phyloP scores from a whole-genome alignment of 1,140 invertebrate genomes.

The Frieseomelitta varia region DNA sequence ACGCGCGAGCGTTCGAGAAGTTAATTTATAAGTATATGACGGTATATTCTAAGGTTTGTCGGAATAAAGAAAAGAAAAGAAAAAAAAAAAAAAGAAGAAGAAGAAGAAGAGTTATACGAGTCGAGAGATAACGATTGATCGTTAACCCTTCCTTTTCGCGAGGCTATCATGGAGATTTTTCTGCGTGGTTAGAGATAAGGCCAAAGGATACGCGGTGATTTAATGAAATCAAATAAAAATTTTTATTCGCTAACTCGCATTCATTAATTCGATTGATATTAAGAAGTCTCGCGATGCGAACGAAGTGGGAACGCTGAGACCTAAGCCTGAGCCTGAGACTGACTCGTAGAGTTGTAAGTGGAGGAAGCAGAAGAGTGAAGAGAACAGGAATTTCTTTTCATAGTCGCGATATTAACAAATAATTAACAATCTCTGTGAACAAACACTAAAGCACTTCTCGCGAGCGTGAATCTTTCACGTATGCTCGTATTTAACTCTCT shows the following conservation, averaged over 20 bases:
- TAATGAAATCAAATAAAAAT: background rate
- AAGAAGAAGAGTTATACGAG: background rate
- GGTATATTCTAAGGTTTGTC: conserved; percentile 55
- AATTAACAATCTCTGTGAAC: too few species aligned
- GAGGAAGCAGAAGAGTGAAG: too few species aligned
- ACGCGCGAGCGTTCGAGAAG: conserved; percentile 21
- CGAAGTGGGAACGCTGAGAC: background rate
- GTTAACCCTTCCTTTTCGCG: background rate
- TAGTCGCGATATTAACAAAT: too few species aligned
- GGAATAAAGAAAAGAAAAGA: conserved; percentile 60
- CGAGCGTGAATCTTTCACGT: too few species aligned
- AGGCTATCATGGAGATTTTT: background rate
- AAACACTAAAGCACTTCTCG: too few species aligned
- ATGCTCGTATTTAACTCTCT: too few species aligned
- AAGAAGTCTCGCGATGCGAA: background rate
- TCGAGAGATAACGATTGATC: background rate
- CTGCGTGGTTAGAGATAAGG: background rate
- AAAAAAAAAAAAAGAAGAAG: conserved; percentile 53
- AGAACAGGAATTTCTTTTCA: too few species aligned
- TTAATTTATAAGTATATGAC: conserved; percentile 59
- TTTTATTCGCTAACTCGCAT: background rate
- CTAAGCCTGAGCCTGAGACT: too few species aligned
- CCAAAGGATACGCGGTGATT: background rate
- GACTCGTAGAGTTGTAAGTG: background rate
- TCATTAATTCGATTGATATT: background rate